Evolutionary conservation across 35 echinoderm and acorn worm species (phyloP).

Genomic region (Diadema setosum): DNA sequence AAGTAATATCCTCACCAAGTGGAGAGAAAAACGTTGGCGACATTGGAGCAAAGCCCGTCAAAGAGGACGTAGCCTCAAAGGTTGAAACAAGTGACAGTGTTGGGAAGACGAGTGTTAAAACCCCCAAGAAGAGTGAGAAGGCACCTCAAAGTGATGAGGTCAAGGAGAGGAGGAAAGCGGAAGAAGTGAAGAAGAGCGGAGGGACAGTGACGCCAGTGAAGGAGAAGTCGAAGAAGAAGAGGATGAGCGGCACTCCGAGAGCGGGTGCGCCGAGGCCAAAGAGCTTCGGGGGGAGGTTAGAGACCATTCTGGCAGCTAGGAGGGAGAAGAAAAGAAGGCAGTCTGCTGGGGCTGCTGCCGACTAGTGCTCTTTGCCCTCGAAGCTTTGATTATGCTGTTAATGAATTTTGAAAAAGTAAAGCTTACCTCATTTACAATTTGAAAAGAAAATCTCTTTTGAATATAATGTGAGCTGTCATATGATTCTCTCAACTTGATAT

Average conservation of each 20-base stretch:
- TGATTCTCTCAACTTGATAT: no score
- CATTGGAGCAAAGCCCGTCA: neutral
- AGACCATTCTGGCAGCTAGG: neutral
- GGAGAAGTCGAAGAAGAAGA: conserved; percentile 16
- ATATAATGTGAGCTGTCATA: no score
- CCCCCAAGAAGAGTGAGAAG: neutral
- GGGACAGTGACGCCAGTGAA: neutral
- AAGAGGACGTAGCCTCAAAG: neutral
- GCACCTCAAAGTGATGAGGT: neutral
- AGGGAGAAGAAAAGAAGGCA: conserved; percentile 15
- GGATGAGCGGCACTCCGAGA: neutral
- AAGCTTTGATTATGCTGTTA: no score
- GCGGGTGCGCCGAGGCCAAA: neutral
- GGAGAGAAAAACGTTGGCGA: neutral
- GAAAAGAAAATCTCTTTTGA: no score
- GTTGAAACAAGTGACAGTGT: neutral
- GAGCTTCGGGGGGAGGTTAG: neutral
- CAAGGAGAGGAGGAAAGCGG: neutral
- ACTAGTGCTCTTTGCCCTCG: neutral
- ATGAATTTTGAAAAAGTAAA: no score
- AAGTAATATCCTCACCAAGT: neutral
- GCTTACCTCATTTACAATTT: no score
- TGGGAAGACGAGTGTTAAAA: neutral
- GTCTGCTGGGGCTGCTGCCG: neutral
- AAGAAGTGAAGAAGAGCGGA: neutral